Evolutionary conservation across 2,888 invertebrate species (phyloP), one percentile per base, ranked within the genome.

Genomic region (Iphiclides podalirius): DNA sequence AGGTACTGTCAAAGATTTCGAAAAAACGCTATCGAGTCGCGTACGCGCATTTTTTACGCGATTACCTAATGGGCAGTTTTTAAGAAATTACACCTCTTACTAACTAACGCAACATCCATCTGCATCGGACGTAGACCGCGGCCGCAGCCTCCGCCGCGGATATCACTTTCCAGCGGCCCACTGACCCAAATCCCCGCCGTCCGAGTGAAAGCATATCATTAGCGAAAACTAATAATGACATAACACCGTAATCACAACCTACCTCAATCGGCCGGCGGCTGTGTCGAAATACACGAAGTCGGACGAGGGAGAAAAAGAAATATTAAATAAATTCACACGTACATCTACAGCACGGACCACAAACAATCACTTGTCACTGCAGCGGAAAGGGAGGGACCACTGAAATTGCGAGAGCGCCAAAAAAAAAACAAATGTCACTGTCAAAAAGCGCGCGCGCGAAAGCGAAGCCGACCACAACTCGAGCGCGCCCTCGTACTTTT

Each of bases 121-220:
- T 16, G 20, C 13, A 28, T 43, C 35, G 26, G 17, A 20, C 50
- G 28, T 40, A 50, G 44, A 40, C 31, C 44, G 35, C 39, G 15
- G 17, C n/a, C 58, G 20, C 69, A 71, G 72, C 70, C 66, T 70
- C 70, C 61, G 59, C 61, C 61, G 59, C 61, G 43, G 53, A 67
- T 65, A 67, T 67, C 65, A 71, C 75, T 75, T 74, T 74, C 75
- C 61, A 63, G 52, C 64, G 75, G 39, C 76, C 72, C 58, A 76
- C 68, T 79, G 70, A 57, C 79, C 78, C 57, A 70, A 61, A 63
- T 75, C 59, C 64, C 68, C 59, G 49, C 53, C 37, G 45, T 4
- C 3, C 55, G 43, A 74, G 76, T 76, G 79, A 78, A 76, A 79
- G 79, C 70, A 66, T 67, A 69, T 63, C 67, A 67, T 50, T 50